Conservation (phyloP, 2,113 vertebrate genomes). For the Candoia aspera region DNA sequence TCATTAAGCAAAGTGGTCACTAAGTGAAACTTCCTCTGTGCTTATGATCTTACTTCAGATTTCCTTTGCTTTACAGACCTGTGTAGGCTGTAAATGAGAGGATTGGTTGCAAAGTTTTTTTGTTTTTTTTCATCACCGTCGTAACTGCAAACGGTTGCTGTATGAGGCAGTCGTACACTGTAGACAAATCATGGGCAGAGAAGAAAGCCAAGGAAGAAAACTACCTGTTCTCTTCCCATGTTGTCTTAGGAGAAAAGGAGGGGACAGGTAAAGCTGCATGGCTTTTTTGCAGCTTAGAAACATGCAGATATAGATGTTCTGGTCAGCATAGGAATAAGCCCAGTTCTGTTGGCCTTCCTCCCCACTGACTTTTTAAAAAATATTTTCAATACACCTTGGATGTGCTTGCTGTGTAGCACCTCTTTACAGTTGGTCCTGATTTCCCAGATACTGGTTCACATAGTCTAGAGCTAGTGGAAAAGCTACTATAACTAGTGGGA, state of each 20-base stretch:
- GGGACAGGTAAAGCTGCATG: neutral
- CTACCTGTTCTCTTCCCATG: neutral
- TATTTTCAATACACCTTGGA: neutral
- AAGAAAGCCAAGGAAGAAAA: neutral
- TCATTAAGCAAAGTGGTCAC: neutral
- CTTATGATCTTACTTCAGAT: neutral
- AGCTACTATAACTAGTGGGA: neutral
- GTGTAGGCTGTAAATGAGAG: neutral
- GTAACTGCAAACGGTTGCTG: neutral
- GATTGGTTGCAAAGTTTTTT: neutral
- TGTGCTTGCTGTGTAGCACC: neutral
- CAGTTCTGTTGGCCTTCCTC: neutral
- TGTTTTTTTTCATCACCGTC: neutral
- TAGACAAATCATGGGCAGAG: neutral
- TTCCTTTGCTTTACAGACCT: neutral
- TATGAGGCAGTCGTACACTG: neutral
- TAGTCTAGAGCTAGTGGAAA: neutral
- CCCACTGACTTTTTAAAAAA: neutral
- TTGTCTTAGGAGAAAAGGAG: neutral
- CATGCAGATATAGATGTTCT: neutral
- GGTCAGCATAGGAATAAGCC: neutral
- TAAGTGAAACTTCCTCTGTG: neutral
- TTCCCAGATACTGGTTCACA: neutral
- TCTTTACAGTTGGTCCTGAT: neutral
- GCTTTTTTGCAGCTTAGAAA: neutral